Percentiles rank a stretch among this genome's conserved stretches.
These are phyloP conservation scores for Schizaphis graminum DNA, from an alignment of 2,888 invertebrate species.

Conservation along the genomic window DNA sequence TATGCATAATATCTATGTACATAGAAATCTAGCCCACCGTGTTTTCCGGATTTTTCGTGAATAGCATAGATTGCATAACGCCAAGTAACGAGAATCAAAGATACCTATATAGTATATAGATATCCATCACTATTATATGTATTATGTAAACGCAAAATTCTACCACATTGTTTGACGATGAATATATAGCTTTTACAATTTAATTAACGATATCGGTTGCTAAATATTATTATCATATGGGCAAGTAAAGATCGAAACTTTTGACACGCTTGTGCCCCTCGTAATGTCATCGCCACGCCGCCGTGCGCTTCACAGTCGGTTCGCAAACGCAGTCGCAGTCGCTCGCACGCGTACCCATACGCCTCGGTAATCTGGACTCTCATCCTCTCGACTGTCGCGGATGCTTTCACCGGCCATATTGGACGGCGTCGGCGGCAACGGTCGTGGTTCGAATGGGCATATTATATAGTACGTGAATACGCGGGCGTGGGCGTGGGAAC, in stretches of 20 bases:
- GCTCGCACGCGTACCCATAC: neutral
- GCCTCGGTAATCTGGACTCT: neutral
- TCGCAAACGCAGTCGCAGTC: neutral
- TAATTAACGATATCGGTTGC: neutral
- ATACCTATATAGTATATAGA: neutral
- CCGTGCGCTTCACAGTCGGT: neutral
- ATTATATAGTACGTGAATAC: neutral
- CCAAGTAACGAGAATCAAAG: neutral
- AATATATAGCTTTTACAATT: neutral
- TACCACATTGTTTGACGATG: neutral
- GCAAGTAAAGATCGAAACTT: neutral
- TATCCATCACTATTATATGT: no score
- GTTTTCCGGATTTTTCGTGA: neutral
- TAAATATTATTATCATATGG: neutral
- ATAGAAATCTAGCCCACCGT: neutral
- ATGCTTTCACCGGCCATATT: slow-evolving; percentile 59
- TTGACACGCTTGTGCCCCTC: no score
- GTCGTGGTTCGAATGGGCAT: slow-evolving; percentile 24
- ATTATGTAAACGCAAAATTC: neutral
- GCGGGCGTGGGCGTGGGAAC: slow-evolving; percentile 65
- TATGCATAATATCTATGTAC: neutral
- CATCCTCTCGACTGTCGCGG: neutral
- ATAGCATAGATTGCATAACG: neutral
- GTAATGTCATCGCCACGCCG: neutral
- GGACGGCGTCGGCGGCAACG: slow-evolving; percentile 36